phyloP scores from a whole-genome alignment of 2,113 vertebrate species.

The Toxotes jaculatrix region DNA sequence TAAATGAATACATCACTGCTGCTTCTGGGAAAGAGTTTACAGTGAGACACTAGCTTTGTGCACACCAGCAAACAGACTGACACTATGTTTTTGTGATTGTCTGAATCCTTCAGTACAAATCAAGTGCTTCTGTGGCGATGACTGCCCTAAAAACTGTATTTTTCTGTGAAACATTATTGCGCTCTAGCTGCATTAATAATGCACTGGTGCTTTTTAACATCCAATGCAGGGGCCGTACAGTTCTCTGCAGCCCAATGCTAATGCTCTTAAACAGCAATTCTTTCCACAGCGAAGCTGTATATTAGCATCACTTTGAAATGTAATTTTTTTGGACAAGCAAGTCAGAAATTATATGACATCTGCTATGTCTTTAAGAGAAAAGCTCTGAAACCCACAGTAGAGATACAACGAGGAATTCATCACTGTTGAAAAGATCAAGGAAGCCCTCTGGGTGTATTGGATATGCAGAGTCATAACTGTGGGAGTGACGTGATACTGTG shows the following conservation, averaged over 20 bases:
- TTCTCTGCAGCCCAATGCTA: slow-evolving; percentile 14
- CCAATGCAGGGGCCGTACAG: slow-evolving; percentile 31
- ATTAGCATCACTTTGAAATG: slow-evolving; percentile 5
- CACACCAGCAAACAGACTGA: not conserved
- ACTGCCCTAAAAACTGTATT: slow-evolving; percentile 5
- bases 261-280: slow-evolving; percentile 3
- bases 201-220: slow-evolving; percentile 31
- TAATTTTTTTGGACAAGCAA: not conserved
- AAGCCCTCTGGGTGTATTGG: not conserved
- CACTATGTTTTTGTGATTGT: not conserved
- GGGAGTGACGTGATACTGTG: not conserved
- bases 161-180: slow-evolving; percentile 27
- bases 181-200: slow-evolving; percentile 52
- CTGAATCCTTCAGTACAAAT: slow-evolving; percentile 9
- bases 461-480: slow-evolving; percentile 6
- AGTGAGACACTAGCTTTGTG: not conserved
- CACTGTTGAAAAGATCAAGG: slow-evolving; percentile 21
- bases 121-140: slow-evolving; percentile 1
- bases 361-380: not conserved
- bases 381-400: slow-evolving; percentile 16
- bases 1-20: not conserved
- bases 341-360: slow-evolving; percentile 10
- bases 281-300: not conserved
- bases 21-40: not conserved
- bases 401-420: slow-evolving; percentile 11